phyloP scores from a whole-genome alignment of 2,797 vertebrate species.

The Lerista edwardsae region DNA sequence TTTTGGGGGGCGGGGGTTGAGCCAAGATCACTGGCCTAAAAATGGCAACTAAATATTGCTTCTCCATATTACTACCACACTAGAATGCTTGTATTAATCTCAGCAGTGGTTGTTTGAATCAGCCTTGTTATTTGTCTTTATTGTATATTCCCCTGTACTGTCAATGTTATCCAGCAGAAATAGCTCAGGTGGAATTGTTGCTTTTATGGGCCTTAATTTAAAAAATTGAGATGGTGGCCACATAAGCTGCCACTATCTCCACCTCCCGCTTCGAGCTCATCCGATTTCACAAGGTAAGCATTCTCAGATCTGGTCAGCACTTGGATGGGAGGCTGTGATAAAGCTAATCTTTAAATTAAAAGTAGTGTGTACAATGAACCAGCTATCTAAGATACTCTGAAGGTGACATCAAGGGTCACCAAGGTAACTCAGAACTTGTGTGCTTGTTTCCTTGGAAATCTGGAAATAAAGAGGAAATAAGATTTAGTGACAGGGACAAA shows the following conservation, averaged over 20 bases:
- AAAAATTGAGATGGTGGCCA: neutral
- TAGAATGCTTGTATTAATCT: neutral
- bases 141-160: neutral
- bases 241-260: slow-evolving; percentile 26
- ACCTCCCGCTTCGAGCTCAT: neutral
- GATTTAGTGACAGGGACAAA: neutral
- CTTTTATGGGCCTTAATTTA: slow-evolving; percentile 44
- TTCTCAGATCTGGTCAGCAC: slow-evolving; percentile 1
- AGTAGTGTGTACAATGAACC: slow-evolving; percentile 33
- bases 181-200: neutral
- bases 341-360: slow-evolving; percentile 50
- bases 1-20: too few species aligned
- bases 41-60: neutral
- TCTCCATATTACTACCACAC: neutral
- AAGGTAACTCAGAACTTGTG: slow-evolving; percentile 34
- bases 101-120: neutral
- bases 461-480: slow-evolving; percentile 31
- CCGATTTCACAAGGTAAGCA: slow-evolving; percentile 39
- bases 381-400: slow-evolving; percentile 32
- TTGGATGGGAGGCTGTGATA: slow-evolving; percentile 45
- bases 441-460: slow-evolving; percentile 25
- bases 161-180: neutral
- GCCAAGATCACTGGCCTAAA: neutral
- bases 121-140: neutral
- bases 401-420: neutral